Evolutionary conservation across 2,888 invertebrate species (phyloP).

Genomic region (Cheilosia grossa): DNA sequence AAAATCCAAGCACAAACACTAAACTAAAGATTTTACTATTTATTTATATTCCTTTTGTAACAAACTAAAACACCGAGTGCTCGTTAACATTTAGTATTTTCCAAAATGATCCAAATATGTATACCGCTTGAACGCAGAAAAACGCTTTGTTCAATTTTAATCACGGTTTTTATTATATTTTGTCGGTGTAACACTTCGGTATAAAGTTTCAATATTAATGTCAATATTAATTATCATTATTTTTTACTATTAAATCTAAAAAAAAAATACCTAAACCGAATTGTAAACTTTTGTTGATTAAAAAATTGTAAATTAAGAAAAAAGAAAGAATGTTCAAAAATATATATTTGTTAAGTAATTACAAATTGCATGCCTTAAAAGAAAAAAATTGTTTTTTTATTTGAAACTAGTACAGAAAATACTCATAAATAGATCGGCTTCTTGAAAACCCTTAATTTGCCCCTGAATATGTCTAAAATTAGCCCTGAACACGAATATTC

Average conservation of each 20-base stretch:
- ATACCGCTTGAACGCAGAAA: neutral
- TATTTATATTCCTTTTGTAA: conserved; percentile 58
- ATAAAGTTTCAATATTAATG: conserved; percentile 38
- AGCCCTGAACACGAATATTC: too few relatives aligned
- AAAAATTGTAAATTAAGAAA: conserved; percentile 59
- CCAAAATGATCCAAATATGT: neutral
- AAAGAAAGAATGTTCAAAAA: conserved; percentile 45
- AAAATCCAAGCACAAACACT: conserved; percentile 19
- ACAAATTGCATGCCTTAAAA: conserved; percentile 67
- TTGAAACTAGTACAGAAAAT: neutral
- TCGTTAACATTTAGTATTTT: conserved; percentile 11
- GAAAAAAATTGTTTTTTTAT: neutral
- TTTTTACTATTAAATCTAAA: conserved; percentile 39
- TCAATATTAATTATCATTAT: conserved; percentile 47
- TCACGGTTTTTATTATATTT: neutral
- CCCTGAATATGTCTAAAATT: too few relatives aligned
- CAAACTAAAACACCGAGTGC: conserved; percentile 11
- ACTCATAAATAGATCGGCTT: too few relatives aligned
- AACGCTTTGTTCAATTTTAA: conserved; percentile 23
- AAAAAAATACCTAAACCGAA: conserved; percentile 18
- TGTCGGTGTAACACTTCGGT: conserved; percentile 39
- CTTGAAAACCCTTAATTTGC: too few relatives aligned
- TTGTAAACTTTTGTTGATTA: conserved; percentile 72
- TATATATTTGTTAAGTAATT: conserved; percentile 66
- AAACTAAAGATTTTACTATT: conserved; percentile 65